These are phyloP conservation scores for Pseudococcus jackbeardsleyi DNA, from an alignment of 2,888 invertebrate genomes.

Conservation along the genomic window DNA sequence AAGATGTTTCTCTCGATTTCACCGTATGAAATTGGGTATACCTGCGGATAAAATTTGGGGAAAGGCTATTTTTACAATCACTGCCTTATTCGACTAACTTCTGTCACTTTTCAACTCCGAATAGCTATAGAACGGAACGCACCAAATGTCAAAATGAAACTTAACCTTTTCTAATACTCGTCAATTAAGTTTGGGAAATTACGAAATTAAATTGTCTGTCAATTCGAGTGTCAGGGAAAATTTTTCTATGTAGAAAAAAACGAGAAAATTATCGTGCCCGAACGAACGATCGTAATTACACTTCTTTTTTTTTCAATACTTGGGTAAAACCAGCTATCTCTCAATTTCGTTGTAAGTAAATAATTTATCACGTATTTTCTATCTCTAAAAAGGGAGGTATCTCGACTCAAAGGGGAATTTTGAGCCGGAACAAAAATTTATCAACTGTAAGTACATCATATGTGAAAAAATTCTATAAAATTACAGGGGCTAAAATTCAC, in stretches of 20 bases:
- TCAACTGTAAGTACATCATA: too few relatives aligned
- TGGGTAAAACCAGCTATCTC: not conserved
- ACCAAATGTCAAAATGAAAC: not conserved
- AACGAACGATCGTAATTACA: not conserved
- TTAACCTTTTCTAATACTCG: slow-evolving; percentile 9
- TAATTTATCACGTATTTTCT: too few relatives aligned
- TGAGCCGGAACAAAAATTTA: too few relatives aligned
- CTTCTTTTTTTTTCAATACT: not conserved
- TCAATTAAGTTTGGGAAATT: not conserved
- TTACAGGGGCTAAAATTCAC: too few relatives aligned
- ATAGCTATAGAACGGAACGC: not conserved
- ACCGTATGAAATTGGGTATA: not conserved
- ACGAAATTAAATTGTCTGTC: not conserved
- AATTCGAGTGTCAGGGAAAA: slow-evolving; percentile 1
- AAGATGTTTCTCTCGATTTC: slow-evolving; percentile 10
- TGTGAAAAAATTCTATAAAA: too few relatives aligned
- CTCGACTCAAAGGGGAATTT: too few relatives aligned
- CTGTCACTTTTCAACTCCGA: not conserved
- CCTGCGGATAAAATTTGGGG: not conserved
- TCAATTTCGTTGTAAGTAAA: not conserved
- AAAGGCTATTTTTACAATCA: slow-evolving; percentile 12
- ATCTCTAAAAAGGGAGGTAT: too few relatives aligned
- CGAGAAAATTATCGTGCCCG: not conserved
- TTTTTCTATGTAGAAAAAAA: not conserved
- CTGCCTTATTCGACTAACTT: not conserved